phyloP scores from a whole-genome alignment of 2,797 vertebrate genomes.

The Choloepus didactylus region DNA sequence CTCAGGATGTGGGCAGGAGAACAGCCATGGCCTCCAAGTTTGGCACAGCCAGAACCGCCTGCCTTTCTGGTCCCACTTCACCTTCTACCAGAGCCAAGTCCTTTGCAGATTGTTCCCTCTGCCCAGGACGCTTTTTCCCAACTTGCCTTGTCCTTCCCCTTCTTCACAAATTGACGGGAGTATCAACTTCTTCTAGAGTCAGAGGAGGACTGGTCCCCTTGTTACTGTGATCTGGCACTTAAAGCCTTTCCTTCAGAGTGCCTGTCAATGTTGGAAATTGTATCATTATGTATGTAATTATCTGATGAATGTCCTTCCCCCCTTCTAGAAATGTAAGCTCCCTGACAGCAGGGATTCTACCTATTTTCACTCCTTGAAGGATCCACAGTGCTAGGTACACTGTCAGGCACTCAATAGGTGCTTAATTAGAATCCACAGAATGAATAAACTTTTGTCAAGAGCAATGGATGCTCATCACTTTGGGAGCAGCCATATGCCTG shows the following conservation, averaged over 20 bases:
- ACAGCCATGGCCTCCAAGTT: background rate
- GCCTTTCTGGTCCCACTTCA: background rate
- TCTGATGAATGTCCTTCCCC: background rate
- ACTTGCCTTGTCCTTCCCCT: background rate
- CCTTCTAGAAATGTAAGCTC: background rate
- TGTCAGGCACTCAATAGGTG: background rate
- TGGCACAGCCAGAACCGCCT: background rate
- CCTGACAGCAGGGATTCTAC: background rate
- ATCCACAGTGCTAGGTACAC: background rate
- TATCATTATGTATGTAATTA: background rate
- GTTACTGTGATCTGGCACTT: background rate
- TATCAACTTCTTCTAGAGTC: background rate
- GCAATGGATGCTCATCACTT: background rate
- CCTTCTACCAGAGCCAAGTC: background rate
- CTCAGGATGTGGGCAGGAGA: background rate
- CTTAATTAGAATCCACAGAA: background rate
- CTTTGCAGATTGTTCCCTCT: background rate
- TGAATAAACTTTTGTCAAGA: background rate
- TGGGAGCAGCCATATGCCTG: background rate
- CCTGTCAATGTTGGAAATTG: background rate
- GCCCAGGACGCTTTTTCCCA: background rate
- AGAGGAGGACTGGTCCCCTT: background rate
- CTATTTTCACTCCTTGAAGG: background rate
- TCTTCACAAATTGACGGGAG: background rate
- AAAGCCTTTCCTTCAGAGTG: background rate